phyloP scores from a whole-genome alignment of 2,888 invertebrate genomes.

The Malachius bipustulatus region DNA sequence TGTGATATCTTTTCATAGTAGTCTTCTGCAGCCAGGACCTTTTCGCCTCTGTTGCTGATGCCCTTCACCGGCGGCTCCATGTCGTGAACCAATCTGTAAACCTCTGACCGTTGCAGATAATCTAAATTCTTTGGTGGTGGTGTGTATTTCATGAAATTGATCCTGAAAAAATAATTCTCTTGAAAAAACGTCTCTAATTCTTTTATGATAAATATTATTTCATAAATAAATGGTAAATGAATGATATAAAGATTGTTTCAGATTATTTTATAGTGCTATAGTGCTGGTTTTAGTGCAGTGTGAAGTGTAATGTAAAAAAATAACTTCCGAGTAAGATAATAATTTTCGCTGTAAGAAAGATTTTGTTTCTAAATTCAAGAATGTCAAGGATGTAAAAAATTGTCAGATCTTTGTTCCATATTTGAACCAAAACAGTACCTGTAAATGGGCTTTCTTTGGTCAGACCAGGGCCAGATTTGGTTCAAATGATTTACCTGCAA shows the following conservation, averaged over 20 bases:
- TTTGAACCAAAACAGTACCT: conserved; percentile 46
- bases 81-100: conserved; percentile 68
- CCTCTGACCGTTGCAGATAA: conserved; percentile 66
- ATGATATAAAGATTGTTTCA: no score
- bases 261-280: no score
- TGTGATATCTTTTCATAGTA: conserved; percentile 24
- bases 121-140: conserved; percentile 64
- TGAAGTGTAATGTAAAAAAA: no score
- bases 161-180: conserved; percentile 55
- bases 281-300: no score
- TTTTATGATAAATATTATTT: no score
- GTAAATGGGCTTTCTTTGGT: conserved; percentile 42
- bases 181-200: no score
- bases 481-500: conserved; percentile 57
- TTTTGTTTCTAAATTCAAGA: no score
- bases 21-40: conserved; percentile 57
- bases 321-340: no score
- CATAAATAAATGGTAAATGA: no score
- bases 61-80: conserved; percentile 54
- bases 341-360: no score
- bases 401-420: no score
- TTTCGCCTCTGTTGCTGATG: conserved; percentile 50
- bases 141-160: conserved; percentile 85
- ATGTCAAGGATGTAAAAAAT: no score
- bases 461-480: conserved; percentile 48